Base-by-base conservation (phyloP, 2,113 vertebrate genomes). In the Antennarius striatus region DNA sequence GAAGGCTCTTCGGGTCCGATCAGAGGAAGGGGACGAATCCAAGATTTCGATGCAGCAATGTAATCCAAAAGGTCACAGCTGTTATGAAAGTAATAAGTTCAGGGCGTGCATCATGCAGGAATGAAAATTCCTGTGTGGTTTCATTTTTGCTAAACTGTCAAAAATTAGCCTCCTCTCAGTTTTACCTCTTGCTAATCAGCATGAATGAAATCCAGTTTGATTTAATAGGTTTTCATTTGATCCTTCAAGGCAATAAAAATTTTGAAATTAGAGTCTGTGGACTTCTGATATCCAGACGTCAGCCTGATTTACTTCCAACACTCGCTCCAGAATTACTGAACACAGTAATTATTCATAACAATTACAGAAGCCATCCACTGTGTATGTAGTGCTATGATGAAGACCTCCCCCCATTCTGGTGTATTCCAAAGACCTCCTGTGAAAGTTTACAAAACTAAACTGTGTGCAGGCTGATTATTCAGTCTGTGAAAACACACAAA, bases 331-430 rank as follows among this genome's bases (percentile, higher is more conserved):
- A 75, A 80, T 71, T 64, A 79, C 28, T 52, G 74, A 76, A 68
- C 82, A 84, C 71, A 56, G 73, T 61, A 87, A 86, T 88, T 88
- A 88, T 82, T 85, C 79, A 79, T 45, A 73, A 73, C 29, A 63
- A 62, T 69, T 73, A 69, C 32, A 36, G 32, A 49, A 64, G 68
- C 68, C 64, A 71, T 43, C 60, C 7, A 66, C 53, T 43, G 28
- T 29, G 45, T 75, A 64, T 47, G 68, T 51, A 56, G 56, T 4
- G 58, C 48, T 63, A 57, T 56, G 68, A 77, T 71, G 54, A 79
- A 71, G 61, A 53, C 65, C 5, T 14, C 29, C 28, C 5, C 10
- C 62, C 30, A 29, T 36, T 53, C 54, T 53, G 40, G 48, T 63
- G 49, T 17, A 29, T 58, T 63, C 32, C 28, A 68, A 55, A 11